Conservation (phyloP, 2,888 invertebrate species). For the Maniola hyperantus region DNA sequence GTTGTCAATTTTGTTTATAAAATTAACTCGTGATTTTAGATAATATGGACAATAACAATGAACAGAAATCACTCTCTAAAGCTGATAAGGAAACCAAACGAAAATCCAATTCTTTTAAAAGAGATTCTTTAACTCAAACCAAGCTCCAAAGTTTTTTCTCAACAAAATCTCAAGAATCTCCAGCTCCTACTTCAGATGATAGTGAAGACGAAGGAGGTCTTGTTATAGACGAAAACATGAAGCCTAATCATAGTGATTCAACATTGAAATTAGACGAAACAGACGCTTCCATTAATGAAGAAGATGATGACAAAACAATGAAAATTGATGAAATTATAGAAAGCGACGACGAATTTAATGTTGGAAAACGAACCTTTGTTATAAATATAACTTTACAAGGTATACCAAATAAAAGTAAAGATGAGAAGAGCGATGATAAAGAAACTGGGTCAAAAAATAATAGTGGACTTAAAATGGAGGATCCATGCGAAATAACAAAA, state of each 20-base stretch:
- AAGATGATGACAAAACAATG: constrained; percentile 56
- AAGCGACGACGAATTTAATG: constrained; percentile 28
- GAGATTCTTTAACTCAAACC: constrained; percentile 75
- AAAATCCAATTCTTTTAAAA: constrained; percentile 75
- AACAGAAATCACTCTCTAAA: constrained; percentile 62
- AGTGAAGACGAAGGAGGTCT: constrained; percentile 61
- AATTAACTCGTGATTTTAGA: constrained; percentile 43
- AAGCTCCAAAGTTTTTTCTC: constrained; percentile 71
- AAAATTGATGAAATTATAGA: constrained; percentile 50
- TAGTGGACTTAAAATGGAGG: constrained; percentile 39
- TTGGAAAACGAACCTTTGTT: constrained; percentile 50
- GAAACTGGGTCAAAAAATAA: constrained; percentile 35
- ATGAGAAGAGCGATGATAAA: constrained; percentile 35
- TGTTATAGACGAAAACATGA: constrained; percentile 60
- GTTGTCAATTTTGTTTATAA: background rate
- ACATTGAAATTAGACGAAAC: constrained; percentile 51
- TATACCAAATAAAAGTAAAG: constrained; percentile 53
- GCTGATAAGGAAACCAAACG: constrained; percentile 72
- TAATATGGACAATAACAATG: constrained; percentile 50
- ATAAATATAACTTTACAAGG: constrained; percentile 76
- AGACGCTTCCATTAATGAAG: constrained; percentile 43
- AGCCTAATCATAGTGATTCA: constrained; percentile 48
- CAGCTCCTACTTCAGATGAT: constrained; percentile 50
- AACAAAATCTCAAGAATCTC: constrained; percentile 56
- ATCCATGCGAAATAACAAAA: constrained; percentile 53